A percentile compares a stretch with the other conserved stretches of the same genome.
These are phyloP conservation scores for Miniopterus natalensis DNA, from an alignment of 2,113 vertebrate genomes.

Conservation along the genomic window DNA sequence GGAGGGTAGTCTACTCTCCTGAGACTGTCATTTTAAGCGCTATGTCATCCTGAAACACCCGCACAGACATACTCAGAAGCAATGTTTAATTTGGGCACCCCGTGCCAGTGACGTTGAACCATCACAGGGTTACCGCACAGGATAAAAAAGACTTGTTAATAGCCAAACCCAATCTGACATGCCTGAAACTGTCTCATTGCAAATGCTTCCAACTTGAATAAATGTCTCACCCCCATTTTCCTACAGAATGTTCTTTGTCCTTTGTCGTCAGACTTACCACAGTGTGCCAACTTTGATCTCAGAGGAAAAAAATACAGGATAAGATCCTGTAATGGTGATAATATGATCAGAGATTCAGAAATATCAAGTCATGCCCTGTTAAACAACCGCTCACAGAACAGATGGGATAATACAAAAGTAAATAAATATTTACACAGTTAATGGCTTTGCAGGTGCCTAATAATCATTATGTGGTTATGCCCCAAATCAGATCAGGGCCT, in stretches of 20 bases:
- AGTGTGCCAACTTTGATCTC: background rate
- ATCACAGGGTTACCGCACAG: background rate
- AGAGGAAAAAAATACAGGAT: background rate
- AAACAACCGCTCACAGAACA: background rate
- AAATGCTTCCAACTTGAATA: background rate
- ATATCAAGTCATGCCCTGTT: background rate
- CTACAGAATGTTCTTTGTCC: background rate
- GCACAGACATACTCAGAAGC: background rate
- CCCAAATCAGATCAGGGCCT: background rate
- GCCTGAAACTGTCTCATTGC: background rate
- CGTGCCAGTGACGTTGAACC: background rate
- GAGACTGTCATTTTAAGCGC: background rate
- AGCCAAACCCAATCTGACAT: background rate
- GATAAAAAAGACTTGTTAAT: background rate
- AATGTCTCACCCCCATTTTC: background rate
- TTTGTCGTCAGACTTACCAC: background rate
- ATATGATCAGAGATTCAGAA: background rate
- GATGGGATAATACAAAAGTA: background rate
- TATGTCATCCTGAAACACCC: background rate
- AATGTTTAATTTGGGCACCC: background rate
- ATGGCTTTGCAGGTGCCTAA: background rate
- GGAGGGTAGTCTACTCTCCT: background rate
- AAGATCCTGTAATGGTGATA: background rate
- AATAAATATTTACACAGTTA: conserved; percentile 8
- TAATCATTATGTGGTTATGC: background rate